phyloP scores from a whole-genome alignment of 1,140 invertebrate species.

The Bombus superbus region DNA sequence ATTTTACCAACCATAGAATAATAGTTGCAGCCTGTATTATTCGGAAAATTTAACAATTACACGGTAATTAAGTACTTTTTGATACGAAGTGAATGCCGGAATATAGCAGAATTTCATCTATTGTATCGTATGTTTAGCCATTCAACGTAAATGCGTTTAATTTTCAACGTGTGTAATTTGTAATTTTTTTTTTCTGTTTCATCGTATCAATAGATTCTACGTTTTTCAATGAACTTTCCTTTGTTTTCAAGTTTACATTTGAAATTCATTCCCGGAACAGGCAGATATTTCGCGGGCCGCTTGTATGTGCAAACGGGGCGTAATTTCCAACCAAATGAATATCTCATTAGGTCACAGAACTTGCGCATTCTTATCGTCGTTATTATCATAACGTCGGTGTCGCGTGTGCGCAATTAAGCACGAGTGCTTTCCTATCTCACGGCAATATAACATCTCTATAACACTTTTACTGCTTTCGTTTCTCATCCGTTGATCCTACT shows the following conservation, averaged over 20 bases:
- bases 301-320: constrained; percentile 22
- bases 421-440: constrained; percentile 26
- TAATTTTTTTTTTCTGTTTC: neutral
- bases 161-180: neutral
- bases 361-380: constrained; percentile 24
- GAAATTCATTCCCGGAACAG: neutral
- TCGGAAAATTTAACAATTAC: neutral
- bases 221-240: neutral
- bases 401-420: constrained; percentile 35
- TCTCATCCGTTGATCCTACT: neutral
- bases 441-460: constrained; percentile 25
- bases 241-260: neutral
- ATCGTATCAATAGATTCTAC: neutral
- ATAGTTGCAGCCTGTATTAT: neutral
- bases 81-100: neutral
- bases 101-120: no score
- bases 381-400: constrained; percentile 22
- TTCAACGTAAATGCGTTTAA: neutral
- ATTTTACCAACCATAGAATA: neutral
- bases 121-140: neutral
- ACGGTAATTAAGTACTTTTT: neutral
- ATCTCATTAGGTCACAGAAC: constrained; percentile 27
- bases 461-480: constrained; percentile 3
- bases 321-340: neutral
- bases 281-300: neutral